Evolutionary conservation across 2,888 invertebrate species (phyloP), one percentile per base, ranked within the genome.

Genomic region (Eumerus sabulonum): DNA sequence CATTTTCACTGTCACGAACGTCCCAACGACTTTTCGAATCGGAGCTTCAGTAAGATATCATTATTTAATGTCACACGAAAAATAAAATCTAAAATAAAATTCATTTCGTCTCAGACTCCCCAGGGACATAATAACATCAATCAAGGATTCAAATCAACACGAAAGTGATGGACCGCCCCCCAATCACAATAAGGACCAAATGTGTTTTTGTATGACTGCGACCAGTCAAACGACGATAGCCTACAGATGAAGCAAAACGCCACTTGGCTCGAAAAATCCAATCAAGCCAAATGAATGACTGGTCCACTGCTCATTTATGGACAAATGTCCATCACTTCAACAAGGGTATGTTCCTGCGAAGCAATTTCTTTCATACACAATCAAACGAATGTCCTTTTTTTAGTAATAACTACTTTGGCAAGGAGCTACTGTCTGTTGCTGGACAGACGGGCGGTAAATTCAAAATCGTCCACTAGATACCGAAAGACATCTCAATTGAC

Each of bases 301-400:
- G 77, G 77, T 77, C 77, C 77, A 68, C 59, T 73, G 77, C 77
- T 77, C 73, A 77, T 73, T 77, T 77, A 77, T 67, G 73, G 45
- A 77, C 67, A 77, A 64, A 73, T 47, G 47, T 53, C 16, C 42
- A 14, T 2, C 35, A 4, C 36, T 16, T 0, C 12, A 5, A 2
- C n/a, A n/a, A 3, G 40, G 12, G n/a, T n/a, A n/a, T n/a, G n/a
- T n/a, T 40, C 36, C 35, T 44, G 27, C 42, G 9, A 45, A 76
- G 71, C 60, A 59, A 76, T 71, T 71, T 60, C 48, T 44, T 54
- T 13, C 57, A 67, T 59, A 47, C 38, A 50, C 51, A 68, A 45
- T 50, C 44, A 44, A 71, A 42, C n/a, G 44, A 59, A 42, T 44
- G 13, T 47, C 36, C n/a, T 36, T 60, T 36, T 59, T 59, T 54